Evolutionary conservation across 2,113 vertebrate genomes (phyloP).

Genomic region (Euleptes europaea): DNA sequence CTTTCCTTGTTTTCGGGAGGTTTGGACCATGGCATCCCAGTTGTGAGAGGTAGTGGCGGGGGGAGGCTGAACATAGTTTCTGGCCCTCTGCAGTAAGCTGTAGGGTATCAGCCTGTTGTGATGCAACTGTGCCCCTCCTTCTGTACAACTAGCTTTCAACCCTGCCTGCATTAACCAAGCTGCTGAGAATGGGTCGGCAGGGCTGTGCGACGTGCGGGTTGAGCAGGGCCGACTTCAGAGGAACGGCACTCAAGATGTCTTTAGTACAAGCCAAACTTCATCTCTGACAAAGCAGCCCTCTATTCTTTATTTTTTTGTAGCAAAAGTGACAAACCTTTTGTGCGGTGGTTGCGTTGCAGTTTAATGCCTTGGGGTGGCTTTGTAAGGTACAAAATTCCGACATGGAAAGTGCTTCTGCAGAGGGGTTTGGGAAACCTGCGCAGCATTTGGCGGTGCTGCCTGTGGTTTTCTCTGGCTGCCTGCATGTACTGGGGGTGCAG

Average conservation of each 20-base stretch:
- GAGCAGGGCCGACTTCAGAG: neutral
- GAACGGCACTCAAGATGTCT: neutral
- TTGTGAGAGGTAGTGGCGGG: too few relatives aligned
- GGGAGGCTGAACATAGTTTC: neutral
- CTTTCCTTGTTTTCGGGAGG: neutral
- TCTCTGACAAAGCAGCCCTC: too few relatives aligned
- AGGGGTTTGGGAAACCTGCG: neutral
- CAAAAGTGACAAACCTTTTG: neutral
- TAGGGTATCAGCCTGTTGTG: too few relatives aligned
- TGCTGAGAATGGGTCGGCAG: neutral
- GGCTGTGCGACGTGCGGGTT: neutral
- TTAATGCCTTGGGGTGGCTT: neutral
- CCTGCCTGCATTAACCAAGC: neutral
- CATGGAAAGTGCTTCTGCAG: neutral
- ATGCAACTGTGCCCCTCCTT: neutral
- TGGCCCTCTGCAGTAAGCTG: neutral
- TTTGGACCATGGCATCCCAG: neutral
- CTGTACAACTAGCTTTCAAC: neutral
- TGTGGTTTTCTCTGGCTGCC: neutral
- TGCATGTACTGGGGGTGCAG: neutral
- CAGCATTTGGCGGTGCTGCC: neutral
- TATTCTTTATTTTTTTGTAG: rapidly evolving
- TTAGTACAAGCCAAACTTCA: neutral
- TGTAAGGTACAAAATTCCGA: neutral
- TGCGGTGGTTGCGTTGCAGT: rapidly evolving